Evolutionary conservation across 1,140 invertebrate genomes (phyloP).

Genomic region (Pseudomyrmex dendroicus): DNA sequence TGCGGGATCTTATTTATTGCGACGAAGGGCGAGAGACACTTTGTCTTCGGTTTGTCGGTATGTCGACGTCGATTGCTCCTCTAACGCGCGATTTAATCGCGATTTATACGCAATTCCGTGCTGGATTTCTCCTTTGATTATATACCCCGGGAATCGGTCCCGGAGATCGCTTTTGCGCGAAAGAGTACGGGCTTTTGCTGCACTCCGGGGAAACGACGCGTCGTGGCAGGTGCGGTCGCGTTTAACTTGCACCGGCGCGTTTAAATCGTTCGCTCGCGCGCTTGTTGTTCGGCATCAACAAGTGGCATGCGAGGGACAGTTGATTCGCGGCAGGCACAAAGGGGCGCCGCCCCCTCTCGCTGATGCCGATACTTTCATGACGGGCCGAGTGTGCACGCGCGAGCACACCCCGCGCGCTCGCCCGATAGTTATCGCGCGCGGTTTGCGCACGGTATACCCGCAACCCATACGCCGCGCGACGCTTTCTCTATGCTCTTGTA

Average conservation of each 20-base stretch:
- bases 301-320: conserved; percentile 61
- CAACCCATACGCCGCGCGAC: conserved; percentile 16
- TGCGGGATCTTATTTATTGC: too few species aligned
- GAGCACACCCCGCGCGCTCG: conserved; percentile 2
- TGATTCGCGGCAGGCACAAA: conserved; percentile 56
- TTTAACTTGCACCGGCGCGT: conserved; percentile 48
- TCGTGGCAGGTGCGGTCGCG: conserved; percentile 17
- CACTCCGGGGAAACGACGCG: conserved; percentile 2
- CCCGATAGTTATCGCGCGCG: conserved; percentile 53
- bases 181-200: neutral
- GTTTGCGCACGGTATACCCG: conserved; percentile 25
- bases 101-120: too few species aligned
- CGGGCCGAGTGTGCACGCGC: conserved; percentile 60
- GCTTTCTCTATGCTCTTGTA: conserved; percentile 33
- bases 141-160: neutral
- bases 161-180: neutral
- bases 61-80: too few species aligned
- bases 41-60: too few species aligned
- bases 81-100: too few species aligned
- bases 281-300: conserved; percentile 67
- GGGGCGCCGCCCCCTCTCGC: neutral
- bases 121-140: neutral
- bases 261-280: conserved; percentile 57
- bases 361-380: conserved; percentile 65
- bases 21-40: too few species aligned